Evolutionary conservation across 2,797 vertebrate species (phyloP).

Genomic region (Loris lydekkerianus): DNA sequence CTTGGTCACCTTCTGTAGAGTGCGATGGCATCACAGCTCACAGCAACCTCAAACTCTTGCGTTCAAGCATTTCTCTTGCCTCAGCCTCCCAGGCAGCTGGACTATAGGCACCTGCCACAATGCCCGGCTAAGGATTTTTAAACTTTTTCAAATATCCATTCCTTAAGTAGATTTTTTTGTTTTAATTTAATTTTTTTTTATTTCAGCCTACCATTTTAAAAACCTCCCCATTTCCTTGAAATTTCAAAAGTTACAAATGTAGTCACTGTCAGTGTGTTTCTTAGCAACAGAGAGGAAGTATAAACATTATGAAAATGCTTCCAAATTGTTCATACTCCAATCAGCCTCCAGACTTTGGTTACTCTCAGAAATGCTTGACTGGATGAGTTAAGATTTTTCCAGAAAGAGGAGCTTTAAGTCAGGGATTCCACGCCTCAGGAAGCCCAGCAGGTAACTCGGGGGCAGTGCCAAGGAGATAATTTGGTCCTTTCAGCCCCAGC

Average conservation of each 20-base stretch:
- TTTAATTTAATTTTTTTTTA: not conserved
- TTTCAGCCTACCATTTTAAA: not conserved
- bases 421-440: not conserved
- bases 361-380: not conserved
- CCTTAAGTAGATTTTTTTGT: not conserved
- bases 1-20: no score
- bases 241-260: not conserved
- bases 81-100: no score
- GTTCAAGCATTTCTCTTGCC: no score
- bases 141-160: not conserved
- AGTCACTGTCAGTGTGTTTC: not conserved
- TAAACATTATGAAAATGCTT: not conserved
- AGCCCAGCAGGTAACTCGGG: not conserved
- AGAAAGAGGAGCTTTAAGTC: not conserved
- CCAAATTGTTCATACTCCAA: not conserved
- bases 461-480: not conserved
- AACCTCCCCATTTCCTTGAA: not conserved
- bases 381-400: not conserved
- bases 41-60: no score
- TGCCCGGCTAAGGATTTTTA: not conserved
- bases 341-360: not conserved
- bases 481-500: rapidly evolving
- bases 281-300: not conserved
- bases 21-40: no score
- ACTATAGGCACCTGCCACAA: no score